A percentile compares a stretch with the other conserved stretches of the same genome.
Conservation (phyloP, 2,888 invertebrate species). For the Athrips mouffetella region DNA sequence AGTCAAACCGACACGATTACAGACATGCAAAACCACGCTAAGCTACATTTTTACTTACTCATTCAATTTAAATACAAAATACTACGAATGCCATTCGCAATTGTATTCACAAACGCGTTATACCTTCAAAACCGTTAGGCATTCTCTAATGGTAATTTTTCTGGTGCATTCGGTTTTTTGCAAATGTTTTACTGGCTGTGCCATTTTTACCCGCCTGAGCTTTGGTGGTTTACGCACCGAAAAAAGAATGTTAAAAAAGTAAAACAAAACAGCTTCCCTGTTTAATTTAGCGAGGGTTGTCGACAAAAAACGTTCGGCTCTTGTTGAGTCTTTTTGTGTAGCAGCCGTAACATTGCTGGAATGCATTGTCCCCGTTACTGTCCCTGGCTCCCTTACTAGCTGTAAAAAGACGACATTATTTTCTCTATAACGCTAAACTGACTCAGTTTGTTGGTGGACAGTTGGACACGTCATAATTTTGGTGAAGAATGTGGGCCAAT, state of each 20-base stretch:
- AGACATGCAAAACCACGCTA: constrained; percentile 50
- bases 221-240: constrained; percentile 46
- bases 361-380: constrained; percentile 70
- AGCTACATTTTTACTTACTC: constrained; percentile 36
- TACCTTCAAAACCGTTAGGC: constrained; percentile 8
- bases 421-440: constrained; percentile 38
- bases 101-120: neutral
- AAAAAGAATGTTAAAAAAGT: constrained; percentile 52
- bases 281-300: constrained; percentile 73
- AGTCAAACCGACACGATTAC: constrained; percentile 48
- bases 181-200: constrained; percentile 4
- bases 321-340: constrained; percentile 66
- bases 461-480: constrained; percentile 36
- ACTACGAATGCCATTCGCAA: constrained; percentile 11
- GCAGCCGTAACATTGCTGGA: constrained; percentile 63
- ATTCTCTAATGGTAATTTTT: constrained; percentile 14
- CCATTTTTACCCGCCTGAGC: constrained; percentile 23
- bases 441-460: constrained; percentile 49
- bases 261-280: constrained; percentile 67
- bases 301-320: constrained; percentile 65
- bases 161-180: constrained; percentile 9
- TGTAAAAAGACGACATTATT: constrained; percentile 56
- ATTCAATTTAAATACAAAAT: constrained; percentile 13
- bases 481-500: constrained; percentile 42
- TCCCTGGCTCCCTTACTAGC: constrained; percentile 40